These are phyloP conservation scores for Eudyptes chrysolophus DNA, from an alignment of 2,113 vertebrate species.

Conservation along the genomic window DNA sequence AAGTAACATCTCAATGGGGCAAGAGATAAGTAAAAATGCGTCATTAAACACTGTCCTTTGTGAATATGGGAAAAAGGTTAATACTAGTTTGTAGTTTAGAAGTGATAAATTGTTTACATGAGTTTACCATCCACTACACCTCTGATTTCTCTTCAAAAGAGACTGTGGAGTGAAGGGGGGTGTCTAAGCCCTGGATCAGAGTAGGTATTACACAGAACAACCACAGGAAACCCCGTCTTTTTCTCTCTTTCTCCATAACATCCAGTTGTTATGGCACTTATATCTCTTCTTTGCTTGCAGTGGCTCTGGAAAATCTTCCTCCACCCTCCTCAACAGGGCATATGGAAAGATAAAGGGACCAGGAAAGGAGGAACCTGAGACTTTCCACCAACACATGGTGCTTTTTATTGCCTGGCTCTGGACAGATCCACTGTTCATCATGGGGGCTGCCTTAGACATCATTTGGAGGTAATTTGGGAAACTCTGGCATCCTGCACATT, in stretches of 20 bases:
- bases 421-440: neutral
- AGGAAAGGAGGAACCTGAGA: neutral
- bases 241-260: neutral
- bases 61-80: neutral
- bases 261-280: neutral
- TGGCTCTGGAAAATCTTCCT: neutral
- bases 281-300: neutral
- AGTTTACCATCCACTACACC: neutral
- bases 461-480: neutral
- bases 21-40: neutral
- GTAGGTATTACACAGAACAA: neutral
- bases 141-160: neutral
- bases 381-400: neutral
- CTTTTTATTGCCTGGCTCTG: neutral
- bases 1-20: neutral
- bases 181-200: neutral
- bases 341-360: neutral
- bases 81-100: neutral
- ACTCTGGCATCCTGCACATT: neutral
- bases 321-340: neutral
- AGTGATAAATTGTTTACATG: neutral
- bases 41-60: neutral
- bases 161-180: neutral
- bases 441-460: neutral
- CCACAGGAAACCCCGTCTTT: accelerated